These are phyloP conservation scores for Parotia lawesii DNA, from an alignment of 2,113 vertebrate species.

Conservation along the genomic window DNA sequence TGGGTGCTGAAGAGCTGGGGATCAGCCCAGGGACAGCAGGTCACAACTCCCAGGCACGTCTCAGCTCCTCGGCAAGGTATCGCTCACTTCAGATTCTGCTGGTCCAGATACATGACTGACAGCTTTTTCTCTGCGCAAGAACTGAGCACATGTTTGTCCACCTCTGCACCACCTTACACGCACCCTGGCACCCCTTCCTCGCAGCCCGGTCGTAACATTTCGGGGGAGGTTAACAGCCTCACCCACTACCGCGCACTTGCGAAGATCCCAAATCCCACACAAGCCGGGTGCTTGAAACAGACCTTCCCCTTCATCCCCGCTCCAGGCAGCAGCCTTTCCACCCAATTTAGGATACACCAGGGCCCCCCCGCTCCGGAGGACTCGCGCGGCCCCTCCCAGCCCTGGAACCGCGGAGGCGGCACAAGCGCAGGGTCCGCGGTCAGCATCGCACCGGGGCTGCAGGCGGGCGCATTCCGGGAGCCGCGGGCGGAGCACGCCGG, in stretches of 20 bases:
- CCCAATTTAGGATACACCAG: not conserved
- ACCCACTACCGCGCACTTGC: rapidly evolving
- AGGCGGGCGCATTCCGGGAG: not conserved
- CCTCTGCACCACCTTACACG: not conserved
- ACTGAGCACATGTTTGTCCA: rapidly evolving
- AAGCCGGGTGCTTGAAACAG: not conserved
- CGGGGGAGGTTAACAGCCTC: not conserved
- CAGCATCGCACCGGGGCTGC: not conserved
- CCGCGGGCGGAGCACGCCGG: not conserved
- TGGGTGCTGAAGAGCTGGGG: not conserved
- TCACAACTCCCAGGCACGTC: rapidly evolving
- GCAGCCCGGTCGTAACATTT: not conserved
- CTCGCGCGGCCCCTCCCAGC: not conserved
- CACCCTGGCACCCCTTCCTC: not conserved
- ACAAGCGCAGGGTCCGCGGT: not conserved
- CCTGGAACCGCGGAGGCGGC: not conserved
- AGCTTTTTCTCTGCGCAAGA: not conserved
- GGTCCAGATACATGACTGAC: rapidly evolving
- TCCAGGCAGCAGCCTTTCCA: not conserved
- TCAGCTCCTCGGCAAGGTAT: rapidly evolving
- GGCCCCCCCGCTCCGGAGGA: rapidly evolving
- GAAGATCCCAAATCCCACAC: not conserved
- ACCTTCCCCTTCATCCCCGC: not conserved
- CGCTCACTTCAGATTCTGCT: not conserved
- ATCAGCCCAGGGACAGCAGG: not conserved